These are phyloP conservation scores for Acinonyx jubatus DNA, from an alignment of 2,113 vertebrate genomes.

Conservation along the genomic window DNA sequence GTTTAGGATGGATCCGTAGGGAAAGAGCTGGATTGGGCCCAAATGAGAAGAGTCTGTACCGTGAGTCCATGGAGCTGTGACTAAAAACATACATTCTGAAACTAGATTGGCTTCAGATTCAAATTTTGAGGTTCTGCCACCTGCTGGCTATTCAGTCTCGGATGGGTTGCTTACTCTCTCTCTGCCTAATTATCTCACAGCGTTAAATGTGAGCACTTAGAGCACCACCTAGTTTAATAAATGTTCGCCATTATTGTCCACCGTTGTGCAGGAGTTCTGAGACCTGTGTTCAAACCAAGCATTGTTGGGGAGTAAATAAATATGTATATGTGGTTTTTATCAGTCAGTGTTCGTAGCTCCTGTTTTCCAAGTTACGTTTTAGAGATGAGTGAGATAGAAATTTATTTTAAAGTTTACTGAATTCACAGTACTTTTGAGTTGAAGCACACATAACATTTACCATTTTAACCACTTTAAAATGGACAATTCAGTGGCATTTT, in stretches of 20 bases:
- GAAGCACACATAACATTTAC: neutral
- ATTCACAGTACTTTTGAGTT: neutral
- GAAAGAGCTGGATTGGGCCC: neutral
- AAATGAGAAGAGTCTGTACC: neutral
- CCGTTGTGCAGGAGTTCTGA: neutral
- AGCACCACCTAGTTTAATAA: neutral
- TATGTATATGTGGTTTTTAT: neutral
- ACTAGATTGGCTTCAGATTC: neutral
- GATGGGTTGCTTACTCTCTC: neutral
- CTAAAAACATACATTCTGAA: neutral
- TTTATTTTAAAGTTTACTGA: neutral
- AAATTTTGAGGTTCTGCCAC: neutral
- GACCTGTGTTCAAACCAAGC: too few species aligned
- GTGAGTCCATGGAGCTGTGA: neutral
- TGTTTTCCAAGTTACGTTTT: neutral
- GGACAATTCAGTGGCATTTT: neutral
- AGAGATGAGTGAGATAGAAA: neutral
- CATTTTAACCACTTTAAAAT: neutral
- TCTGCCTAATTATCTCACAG: neutral
- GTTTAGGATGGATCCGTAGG: neutral
- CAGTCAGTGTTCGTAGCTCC: neutral
- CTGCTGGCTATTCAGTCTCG: neutral
- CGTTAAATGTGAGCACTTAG: neutral
- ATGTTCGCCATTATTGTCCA: accelerated
- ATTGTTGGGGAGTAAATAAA: neutral